A percentile compares a stretch with the other conserved stretches of the same genome.
phyloP scores from a whole-genome alignment of 2,888 invertebrate genomes.

The Eumacrocentrus americanus region DNA sequence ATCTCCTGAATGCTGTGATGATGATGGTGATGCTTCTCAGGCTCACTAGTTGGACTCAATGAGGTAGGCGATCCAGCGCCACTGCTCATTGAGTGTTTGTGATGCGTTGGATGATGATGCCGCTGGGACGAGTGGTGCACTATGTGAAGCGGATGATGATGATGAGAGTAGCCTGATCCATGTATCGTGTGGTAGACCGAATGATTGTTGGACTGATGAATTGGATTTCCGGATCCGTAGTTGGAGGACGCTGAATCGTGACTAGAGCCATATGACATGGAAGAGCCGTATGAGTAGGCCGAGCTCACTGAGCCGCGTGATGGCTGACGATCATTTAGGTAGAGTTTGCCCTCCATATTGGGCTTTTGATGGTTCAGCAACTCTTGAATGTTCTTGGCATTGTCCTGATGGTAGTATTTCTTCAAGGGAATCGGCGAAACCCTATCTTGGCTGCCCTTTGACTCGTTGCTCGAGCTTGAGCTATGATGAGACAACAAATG shows the following conservation, averaged over 20 bases:
- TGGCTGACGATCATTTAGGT: constrained; percentile 42
- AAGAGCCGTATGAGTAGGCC: constrained; percentile 53
- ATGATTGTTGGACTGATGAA: constrained; percentile 45
- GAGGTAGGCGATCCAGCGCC: constrained; percentile 46
- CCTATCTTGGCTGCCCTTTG: constrained; percentile 33
- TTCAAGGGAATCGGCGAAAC: constrained; percentile 30
- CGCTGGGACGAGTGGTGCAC: constrained; percentile 43
- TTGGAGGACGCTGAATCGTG: constrained; percentile 60
- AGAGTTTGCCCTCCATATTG: constrained; percentile 38
- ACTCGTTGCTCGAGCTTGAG: constrained; percentile 57
- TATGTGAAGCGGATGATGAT: constrained; percentile 49
- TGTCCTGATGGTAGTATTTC: constrained; percentile 40
- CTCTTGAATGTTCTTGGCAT: constrained; percentile 46
- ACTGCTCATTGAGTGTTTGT: constrained; percentile 33
- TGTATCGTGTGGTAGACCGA: constrained; percentile 60
- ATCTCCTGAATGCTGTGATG: constrained; percentile 79
- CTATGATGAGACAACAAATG: constrained; percentile 53
- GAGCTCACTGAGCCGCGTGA: constrained; percentile 55
- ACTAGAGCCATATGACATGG: constrained; percentile 44
- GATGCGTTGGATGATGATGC: constrained; percentile 11
- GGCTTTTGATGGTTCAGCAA: constrained; percentile 41
- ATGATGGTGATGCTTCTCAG: constrained; percentile 63
- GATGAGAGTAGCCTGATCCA: constrained; percentile 41
- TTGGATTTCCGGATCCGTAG: constrained; percentile 61
- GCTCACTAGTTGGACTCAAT: constrained; percentile 49